Evolutionary conservation across 2,888 invertebrate genomes (phyloP).

Genomic region (Zaprionus bogoriensis): DNA sequence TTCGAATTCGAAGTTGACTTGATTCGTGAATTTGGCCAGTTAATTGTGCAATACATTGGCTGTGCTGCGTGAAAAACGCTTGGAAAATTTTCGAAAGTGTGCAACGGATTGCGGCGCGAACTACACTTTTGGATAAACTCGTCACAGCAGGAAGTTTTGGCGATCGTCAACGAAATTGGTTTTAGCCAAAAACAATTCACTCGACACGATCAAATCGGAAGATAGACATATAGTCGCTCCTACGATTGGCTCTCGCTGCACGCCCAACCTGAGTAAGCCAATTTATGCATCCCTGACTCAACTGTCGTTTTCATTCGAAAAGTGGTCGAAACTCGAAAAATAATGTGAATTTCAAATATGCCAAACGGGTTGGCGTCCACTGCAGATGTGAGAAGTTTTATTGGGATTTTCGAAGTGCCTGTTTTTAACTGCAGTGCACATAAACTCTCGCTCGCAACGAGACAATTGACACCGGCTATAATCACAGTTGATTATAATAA

Average conservation of each 20-base stretch:
- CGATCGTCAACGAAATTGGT: neutral
- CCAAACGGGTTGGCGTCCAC: neutral
- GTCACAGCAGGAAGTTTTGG: neutral
- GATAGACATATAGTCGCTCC: no score
- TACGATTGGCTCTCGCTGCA: neutral
- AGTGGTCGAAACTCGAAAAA: neutral
- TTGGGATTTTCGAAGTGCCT: neutral
- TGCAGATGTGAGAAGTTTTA: neutral
- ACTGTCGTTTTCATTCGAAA: neutral
- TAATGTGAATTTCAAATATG: neutral
- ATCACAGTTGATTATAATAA: neutral
- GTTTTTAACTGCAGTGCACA: slow-evolving; percentile 1
- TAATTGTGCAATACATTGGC: slow-evolving; percentile 44
- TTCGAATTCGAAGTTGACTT: slow-evolving; percentile 8
- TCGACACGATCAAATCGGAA: neutral
- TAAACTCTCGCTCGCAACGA: neutral
- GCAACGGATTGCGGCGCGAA: slow-evolving; percentile 23
- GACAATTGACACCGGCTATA: neutral
- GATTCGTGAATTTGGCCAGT: slow-evolving; percentile 15
- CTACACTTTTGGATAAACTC: slow-evolving; percentile 18
- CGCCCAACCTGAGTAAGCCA: neutral
- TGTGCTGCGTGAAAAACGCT: slow-evolving; percentile 33
- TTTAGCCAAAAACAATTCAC: neutral
- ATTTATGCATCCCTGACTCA: neutral
- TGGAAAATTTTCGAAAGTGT: slow-evolving; percentile 58